Evolutionary conservation across 2,797 vertebrate species (phyloP).

Genomic region (Acestrorhynchus altus): DNA sequence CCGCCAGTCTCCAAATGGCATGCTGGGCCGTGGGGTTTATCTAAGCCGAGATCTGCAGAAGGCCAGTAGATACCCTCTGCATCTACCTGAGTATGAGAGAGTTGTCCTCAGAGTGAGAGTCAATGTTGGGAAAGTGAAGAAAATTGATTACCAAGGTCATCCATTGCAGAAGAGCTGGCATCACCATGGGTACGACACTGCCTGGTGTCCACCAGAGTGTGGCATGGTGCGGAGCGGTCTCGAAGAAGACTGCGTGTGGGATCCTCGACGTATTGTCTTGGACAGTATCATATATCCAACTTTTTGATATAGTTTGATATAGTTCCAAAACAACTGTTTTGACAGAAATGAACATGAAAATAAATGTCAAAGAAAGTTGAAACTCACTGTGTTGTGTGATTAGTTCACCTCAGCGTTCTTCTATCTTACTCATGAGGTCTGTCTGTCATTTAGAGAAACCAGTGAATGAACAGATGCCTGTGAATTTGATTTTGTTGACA

Average conservation of each 20-base stretch:
- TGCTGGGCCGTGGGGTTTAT: constrained; percentile 72
- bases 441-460: too few species aligned
- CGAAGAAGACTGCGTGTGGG: constrained; percentile 75
- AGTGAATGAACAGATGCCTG: too few species aligned
- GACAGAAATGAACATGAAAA: too few species aligned
- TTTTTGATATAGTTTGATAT: constrained; percentile 27
- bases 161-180: constrained; percentile 65
- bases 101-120: constrained; percentile 63
- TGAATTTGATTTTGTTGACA: too few species aligned
- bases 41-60: constrained; percentile 74
- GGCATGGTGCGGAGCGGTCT: constrained; percentile 56
- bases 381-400: too few species aligned
- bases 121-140: constrained; percentile 69
- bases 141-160: constrained; percentile 55
- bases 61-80: constrained; percentile 64
- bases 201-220: constrained; percentile 72
- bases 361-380: too few species aligned
- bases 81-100: background rate
- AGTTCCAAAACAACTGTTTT: too few species aligned
- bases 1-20: accelerated
- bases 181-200: constrained; percentile 50
- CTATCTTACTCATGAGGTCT: too few species aligned
- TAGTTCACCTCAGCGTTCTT: too few species aligned
- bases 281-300: too few species aligned
- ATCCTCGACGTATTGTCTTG: constrained; percentile 40